Conservation (phyloP, 2,888 invertebrate genomes). For the Litoditis marina region DNA sequence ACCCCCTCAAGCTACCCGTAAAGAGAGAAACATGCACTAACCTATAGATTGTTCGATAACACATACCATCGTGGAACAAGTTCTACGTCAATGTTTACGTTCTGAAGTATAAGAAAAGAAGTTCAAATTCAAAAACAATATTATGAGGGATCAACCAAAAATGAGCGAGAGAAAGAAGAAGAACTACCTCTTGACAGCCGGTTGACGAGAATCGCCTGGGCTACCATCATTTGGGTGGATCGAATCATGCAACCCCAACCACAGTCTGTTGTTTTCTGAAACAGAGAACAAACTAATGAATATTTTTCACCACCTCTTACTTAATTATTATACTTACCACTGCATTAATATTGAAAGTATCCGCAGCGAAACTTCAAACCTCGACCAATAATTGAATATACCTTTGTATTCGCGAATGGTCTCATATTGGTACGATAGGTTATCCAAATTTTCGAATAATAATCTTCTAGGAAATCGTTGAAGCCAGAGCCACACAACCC, state of each 20-base stretch:
- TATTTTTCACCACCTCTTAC: too few species aligned
- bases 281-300: not conserved
- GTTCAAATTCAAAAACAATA: too few species aligned
- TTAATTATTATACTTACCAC: not conserved
- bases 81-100: too few species aligned
- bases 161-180: too few species aligned
- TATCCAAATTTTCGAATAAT: conserved; percentile 64
- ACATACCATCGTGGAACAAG: too few species aligned
- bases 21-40: not conserved
- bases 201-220: conserved; percentile 80
- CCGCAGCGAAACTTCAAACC: not conserved
- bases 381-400: not conserved
- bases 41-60: too few species aligned
- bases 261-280: conserved; percentile 79
- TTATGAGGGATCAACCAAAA: too few species aligned
- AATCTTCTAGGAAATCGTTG: conserved; percentile 41
- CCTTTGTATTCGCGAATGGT: conserved; percentile 29
- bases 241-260: conserved; percentile 90
- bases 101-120: too few species aligned
- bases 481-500: conserved; percentile 16
- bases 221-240: conserved; percentile 87
- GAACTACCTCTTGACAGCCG: conserved; percentile 79
- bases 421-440: conserved; percentile 71
- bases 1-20: too few species aligned
- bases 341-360: too few species aligned